These are phyloP conservation scores for Rhodeus uyekii DNA, from an alignment of 2,797 vertebrate species.

Conservation along the genomic window DNA sequence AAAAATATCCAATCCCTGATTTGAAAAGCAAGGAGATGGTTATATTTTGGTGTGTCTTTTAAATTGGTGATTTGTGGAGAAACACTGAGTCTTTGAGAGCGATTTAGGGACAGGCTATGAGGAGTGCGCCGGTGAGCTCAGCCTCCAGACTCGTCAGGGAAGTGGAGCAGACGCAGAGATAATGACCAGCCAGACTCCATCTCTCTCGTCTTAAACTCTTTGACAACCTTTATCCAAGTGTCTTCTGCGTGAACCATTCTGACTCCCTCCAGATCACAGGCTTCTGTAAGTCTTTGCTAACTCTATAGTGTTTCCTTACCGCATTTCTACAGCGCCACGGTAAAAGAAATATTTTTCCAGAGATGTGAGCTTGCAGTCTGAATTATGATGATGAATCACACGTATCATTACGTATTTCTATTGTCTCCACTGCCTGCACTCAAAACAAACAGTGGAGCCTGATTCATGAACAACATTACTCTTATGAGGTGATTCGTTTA, in stretches of 20 bases:
- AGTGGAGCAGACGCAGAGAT: slow-evolving; percentile 40
- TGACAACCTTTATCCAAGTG: slow-evolving; percentile 27
- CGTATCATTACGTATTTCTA: neutral
- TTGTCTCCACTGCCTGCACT: neutral
- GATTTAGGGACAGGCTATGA: slow-evolving; percentile 2
- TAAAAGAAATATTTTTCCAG: slow-evolving; percentile 11
- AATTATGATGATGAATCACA: neutral
- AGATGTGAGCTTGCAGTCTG: neutral
- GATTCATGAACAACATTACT: neutral
- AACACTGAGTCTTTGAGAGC: neutral
- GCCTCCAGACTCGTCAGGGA: slow-evolving; percentile 21
- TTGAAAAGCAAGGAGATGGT: neutral
- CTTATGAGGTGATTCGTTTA: neutral
- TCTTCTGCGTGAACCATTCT: neutral
- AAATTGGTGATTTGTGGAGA: neutral
- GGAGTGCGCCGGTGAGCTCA: slow-evolving; percentile 31
- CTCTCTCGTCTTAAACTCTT: neutral
- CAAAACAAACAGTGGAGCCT: neutral
- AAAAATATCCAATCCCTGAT: neutral
- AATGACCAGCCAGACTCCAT: slow-evolving; percentile 35
- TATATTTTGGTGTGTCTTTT: neutral
- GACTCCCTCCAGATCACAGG: slow-evolving; percentile 7
- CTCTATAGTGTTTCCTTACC: slow-evolving; percentile 4
- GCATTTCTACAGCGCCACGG: neutral
- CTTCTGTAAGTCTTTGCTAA: neutral